Base-by-base conservation (phyloP, 2,113 vertebrate species). In the Anguilla japonica region DNA sequence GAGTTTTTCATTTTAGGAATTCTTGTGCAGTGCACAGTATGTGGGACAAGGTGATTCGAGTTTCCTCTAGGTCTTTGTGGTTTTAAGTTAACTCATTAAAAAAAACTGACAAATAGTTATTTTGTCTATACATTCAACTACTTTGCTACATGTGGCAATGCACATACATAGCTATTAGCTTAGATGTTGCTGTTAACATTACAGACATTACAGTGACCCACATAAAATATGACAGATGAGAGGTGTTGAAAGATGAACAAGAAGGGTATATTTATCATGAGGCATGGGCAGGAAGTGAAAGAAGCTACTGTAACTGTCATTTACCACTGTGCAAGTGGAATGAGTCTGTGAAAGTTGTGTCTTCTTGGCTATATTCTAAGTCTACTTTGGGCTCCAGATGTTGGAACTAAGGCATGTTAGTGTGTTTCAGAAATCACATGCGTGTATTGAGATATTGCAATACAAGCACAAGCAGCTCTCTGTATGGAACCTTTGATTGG, bases 251-350 rank as follows among this genome's bases (percentile, higher is more conserved):
- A 29, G 84, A 20, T 56, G 75, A 56, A 26, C 6, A 71, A 16
- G 63, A 71, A 20, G 63, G 78, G 43, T 85, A 56, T 29, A n/a
- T 57, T 80, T 85, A 50, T 85, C 84, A 85, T 46, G 34, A 43
- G 15, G 20, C 84, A 14, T 79, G 34, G 22, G 57, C 84, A 85
- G 84, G 84, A 85, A 85, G 2, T 85, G 75, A 80, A 79, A 71
- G 22, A n/a, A 85, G 46, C 7, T 78, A 85, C 63, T 85, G 84
- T 85, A 80, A 85, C 84, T 85, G 75, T 43, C 84, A 29, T 85
- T 80, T 71, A n/a, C 63, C 63, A 71, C 63, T 71, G 63, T n/a
- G 26, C 63, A 71, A 20, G 9, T n/a, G 63, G 63, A 71, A 71
- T 71, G 63, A n/a, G 63, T 71, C 63, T 20, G 63, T 26, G 26